Base-by-base conservation (phyloP, 2,888 invertebrate species). In the Andrena fulva region DNA sequence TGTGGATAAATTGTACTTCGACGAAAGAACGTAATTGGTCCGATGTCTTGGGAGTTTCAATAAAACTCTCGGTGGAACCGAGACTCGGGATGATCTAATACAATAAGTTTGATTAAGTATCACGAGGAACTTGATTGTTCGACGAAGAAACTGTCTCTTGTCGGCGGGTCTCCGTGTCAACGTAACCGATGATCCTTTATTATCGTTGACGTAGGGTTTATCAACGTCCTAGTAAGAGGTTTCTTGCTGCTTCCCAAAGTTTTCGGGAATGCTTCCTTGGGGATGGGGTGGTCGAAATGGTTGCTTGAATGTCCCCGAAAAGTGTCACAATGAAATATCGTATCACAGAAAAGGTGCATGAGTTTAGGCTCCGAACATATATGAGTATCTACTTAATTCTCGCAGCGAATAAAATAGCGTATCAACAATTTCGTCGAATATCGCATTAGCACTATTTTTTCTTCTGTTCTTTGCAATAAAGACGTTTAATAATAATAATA, bases 21-120 rank as follows among this genome's bases (percentile, higher is more conserved):
- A 20, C 20, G 56, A 56, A 56, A 24, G 10, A 10, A 10, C 56
- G 24, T 59, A 68, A 50, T 60, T 73, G 16, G 48, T 54, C 54
- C 66, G 76, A 81, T 83, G 75, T 69, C 73, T 79, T 68, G 69
- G 74, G 87, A 89, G 77, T 87, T 89, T 82, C 77, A 77, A 80
- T 87, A 80, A 80, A 75, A 86, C 70, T 69, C 71, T 42, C 56
- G 62, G 66, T 75, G 71, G 66, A 48, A 7, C 63, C 63, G 63
- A 84, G 87, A 81, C 67, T 82, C 79, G 27, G 63, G 68, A 52
- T 70, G 52, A 74, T 66, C 75, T 77, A 80, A 88, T 85, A 85
- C 85, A 86, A 89, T 89, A 89, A 89, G 88, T 89, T 89, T 89
- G 89, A 89, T 87, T 81, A 87, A 89, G 84, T 85, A 82, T 87